These are phyloP conservation scores for Scomber japonicus DNA, from an alignment of 2,113 vertebrate genomes.

Conservation along the genomic window DNA sequence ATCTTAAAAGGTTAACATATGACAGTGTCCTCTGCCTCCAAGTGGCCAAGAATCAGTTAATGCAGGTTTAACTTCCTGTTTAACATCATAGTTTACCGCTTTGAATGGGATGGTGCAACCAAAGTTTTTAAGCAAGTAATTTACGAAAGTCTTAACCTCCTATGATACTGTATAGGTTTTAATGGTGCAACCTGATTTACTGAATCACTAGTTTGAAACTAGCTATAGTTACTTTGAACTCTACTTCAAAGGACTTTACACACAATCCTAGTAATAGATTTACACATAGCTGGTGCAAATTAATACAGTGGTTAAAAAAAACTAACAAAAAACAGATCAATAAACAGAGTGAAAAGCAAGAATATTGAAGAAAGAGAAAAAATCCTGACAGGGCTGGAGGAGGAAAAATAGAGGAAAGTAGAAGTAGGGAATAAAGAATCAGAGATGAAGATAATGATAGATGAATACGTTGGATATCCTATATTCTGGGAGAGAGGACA, in stretches of 20 bases:
- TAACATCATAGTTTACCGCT: neutral
- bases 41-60: no score
- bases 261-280: no score
- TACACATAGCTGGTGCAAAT: neutral
- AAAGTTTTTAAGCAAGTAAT: neutral
- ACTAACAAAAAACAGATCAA: conserved; percentile 7
- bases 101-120: neutral
- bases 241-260: no score
- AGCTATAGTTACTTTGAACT: no score
- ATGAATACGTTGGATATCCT: conserved; percentile 36
- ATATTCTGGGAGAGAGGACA: conserved; percentile 9
- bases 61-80: neutral
- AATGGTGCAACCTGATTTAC: no score
- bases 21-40: no score
- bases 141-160: neutral
- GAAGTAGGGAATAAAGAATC: conserved; percentile 27
- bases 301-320: neutral
- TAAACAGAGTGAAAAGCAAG: conserved; percentile 7
- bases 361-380: neutral
- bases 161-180: neutral
- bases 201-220: no score
- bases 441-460: conserved; percentile 48
- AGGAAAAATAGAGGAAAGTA: neutral
- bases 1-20: no score
- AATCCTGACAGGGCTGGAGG: neutral